Evolutionary conservation across 2,113 vertebrate genomes (phyloP).

Genomic region (Hypanus sabinus): DNA sequence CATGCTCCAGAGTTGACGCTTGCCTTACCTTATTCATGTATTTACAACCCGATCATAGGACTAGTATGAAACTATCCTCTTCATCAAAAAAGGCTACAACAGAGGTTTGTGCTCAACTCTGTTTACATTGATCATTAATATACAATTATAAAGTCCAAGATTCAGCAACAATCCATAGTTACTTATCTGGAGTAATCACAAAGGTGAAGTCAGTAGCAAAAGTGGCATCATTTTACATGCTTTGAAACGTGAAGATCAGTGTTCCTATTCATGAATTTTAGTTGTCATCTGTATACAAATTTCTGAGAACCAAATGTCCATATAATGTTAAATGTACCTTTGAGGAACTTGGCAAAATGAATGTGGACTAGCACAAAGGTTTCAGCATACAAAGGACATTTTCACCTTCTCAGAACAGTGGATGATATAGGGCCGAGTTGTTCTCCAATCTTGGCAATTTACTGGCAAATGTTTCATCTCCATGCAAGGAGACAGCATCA

Average conservation of each 20-base stretch:
- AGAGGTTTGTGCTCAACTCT: background rate
- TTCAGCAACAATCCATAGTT: background rate
- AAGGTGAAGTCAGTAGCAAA: background rate
- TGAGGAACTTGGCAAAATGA: background rate
- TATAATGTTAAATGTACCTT: background rate
- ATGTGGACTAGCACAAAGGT: background rate
- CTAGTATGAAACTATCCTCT: background rate
- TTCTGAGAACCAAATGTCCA: background rate
- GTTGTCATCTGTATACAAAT: background rate
- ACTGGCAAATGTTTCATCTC: no score
- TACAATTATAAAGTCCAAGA: background rate
- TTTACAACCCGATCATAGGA: no score
- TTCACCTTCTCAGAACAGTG: background rate
- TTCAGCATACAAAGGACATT: background rate
- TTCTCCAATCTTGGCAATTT: no score
- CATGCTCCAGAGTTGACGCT: background rate
- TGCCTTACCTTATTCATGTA: background rate
- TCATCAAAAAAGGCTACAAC: no score
- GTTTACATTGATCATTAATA: background rate
- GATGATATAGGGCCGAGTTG: no score
- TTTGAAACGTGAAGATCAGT: background rate
- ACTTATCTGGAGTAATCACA: background rate
- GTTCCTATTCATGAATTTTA: no score
- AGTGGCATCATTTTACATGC: background rate
- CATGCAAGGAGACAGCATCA: no score